phyloP scores from a whole-genome alignment of 2,797 vertebrate genomes.

The Sternotherus odoratus region DNA sequence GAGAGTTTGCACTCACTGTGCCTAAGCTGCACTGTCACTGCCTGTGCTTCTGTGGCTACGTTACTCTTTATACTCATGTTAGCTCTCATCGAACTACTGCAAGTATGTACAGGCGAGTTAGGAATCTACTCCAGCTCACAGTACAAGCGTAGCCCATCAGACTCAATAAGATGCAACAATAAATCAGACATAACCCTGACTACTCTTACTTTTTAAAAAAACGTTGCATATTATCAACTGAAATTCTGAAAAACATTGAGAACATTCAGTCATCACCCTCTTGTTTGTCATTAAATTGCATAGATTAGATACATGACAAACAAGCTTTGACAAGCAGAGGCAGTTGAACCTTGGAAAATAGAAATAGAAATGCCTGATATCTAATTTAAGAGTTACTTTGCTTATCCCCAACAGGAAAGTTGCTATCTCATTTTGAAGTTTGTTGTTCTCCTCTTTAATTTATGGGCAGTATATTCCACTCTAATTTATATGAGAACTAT shows the following conservation, averaged over 20 bases:
- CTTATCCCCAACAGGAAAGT: constrained; percentile 1
- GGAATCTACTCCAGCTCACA: neutral
- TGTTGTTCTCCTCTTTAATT: constrained; percentile 16
- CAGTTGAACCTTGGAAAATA: neutral
- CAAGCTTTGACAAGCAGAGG: neutral
- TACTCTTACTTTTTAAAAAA: neutral
- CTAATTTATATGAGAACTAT: constrained; percentile 47
- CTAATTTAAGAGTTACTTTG: constrained; percentile 11
- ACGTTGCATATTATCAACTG: neutral
- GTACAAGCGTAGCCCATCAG: neutral
- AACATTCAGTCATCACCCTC: neutral
- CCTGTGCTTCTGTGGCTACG: neutral
- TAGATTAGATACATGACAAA: neutral
- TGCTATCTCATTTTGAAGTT: neutral
- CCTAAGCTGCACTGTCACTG: neutral
- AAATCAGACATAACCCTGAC: neutral
- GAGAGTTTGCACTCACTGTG: neutral
- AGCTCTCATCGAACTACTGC: neutral
- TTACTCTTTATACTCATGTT: neutral
- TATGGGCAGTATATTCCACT: constrained; percentile 17
- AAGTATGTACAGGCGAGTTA: neutral
- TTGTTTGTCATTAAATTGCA: neutral
- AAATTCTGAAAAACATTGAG: neutral
- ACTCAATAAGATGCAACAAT: neutral
- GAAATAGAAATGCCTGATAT: neutral